Base-by-base conservation (phyloP, 2,888 invertebrate species). In the Caenorhabditis sp. region DNA sequence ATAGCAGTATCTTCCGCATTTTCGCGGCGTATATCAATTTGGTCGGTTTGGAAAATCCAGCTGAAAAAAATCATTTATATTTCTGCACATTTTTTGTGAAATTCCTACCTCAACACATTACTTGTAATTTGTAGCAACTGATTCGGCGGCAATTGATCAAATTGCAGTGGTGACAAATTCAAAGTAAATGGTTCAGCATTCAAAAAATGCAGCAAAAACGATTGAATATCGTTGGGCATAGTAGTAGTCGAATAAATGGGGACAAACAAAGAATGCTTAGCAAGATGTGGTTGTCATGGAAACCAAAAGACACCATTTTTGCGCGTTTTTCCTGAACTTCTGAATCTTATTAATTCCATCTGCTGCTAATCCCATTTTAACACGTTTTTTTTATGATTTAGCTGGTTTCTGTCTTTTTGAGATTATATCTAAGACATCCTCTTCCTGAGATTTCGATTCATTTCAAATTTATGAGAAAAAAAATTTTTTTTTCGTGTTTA, bases 121-220 rank as follows among this genome's bases (percentile, higher is more conserved):
- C 92, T 92, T 25, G 94, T 89, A 75, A 93, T 90, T 88, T 91
- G 94, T 23, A 95, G 88, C 68, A 94, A 89, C 85, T 93, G 92
- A 75, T 92, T 92, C 57, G 92, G 91, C 72, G 91, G 91, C 70
- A 94, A 89, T 5, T 93, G 91, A 89, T 94, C 94, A 88, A 95
- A 94, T 80, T 93, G 93, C 84, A 95, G 93, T 72, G 94, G 89
- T 86, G 93, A 94, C 85, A 92, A 93, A 85, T 91, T 92, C 83
- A 92, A 92, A 62, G 91, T 91, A 82, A 94, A 92, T 1, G 92
- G 91, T 58, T 91, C 90, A 82, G 91, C 91, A 88, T 93, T 94
- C 73, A 94, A 87, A 89, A 93, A 93, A 73, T 91, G 91, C 57
- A 94, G 92, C 75, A 91, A 89, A 74, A 86, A 89, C 52, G 54